Conservation (phyloP, 1,140 invertebrate genomes). For the Bilobella aurantiaca region DNA sequence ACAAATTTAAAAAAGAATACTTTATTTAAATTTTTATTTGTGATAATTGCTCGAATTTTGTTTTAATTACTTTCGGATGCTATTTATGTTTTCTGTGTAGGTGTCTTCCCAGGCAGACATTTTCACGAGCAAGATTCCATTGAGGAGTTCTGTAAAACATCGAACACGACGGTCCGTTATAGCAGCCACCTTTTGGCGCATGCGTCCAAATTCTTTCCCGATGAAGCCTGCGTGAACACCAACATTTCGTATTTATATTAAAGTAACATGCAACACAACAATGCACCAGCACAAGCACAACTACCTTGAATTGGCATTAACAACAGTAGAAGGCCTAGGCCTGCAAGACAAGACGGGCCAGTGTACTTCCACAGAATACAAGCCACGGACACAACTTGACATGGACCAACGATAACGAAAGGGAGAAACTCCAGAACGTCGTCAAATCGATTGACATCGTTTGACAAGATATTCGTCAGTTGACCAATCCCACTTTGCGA, state of each 20-base stretch:
- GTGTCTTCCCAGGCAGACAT: conserved; percentile 39
- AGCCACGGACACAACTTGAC: conserved; percentile 42
- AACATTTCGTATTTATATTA: background rate
- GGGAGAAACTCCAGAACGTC: conserved; percentile 37
- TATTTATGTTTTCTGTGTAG: conserved; percentile 25
- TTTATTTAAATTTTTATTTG: background rate
- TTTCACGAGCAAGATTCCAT: conserved; percentile 17
- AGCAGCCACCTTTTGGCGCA: conserved; percentile 39
- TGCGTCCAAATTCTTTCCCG: conserved; percentile 40
- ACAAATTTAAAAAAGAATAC: background rate
- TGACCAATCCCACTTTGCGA: conserved; percentile 48
- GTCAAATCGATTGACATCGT: conserved; percentile 47
- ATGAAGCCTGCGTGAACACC: conserved; percentile 38
- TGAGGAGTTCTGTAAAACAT: conserved; percentile 46
- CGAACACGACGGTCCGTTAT: conserved; percentile 47
- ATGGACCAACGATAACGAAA: conserved; percentile 45
- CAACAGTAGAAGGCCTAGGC: conserved; percentile 43
- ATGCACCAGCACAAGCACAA: background rate
- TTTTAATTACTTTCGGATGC: background rate
- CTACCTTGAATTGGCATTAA: conserved; percentile 46
- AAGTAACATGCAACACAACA: no score
- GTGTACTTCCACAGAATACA: conserved; percentile 44
- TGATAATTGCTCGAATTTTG: background rate
- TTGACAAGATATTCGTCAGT: conserved; percentile 50
- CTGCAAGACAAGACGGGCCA: conserved; percentile 43